Evolutionary conservation across 2,113 vertebrate genomes (phyloP), one percentile per base, ranked within the genome.

Genomic region (Dascyllus trimaculatus): DNA sequence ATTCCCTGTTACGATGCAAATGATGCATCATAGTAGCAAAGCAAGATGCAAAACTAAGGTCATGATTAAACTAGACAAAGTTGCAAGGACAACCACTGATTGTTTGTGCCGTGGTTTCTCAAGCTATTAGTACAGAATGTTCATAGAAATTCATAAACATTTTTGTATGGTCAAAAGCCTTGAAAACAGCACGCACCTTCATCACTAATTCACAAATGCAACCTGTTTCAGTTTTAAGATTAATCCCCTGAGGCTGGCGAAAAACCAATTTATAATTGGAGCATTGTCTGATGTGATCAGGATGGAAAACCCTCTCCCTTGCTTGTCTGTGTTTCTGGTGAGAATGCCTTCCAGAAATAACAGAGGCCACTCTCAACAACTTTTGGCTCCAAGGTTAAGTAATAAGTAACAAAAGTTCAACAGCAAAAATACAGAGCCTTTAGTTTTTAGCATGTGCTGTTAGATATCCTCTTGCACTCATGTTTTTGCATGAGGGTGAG

Each of bases 221-320:
- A 57, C 58, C 3, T 17, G 53, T 49, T 63, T 56, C 13, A 70
- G 45, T 13, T 25, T 22, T 40, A 49, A 26, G 32, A 45, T 24
- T 15, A 60, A 67, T 60, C 29, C 38, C 75, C 19, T 3, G 1
- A 52, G 63, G 22, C 53, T 26, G 62, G 70, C 26, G 62, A 46
- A 58, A 53, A 53, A 19, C n/a, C 48, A 21, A 62, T 62, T 81
- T 78, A 46, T 66, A 71, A 62, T 14, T 72, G 21, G 51, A 56
- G 22, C 21, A n/a, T 72, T 66, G 63, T 78, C 26, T 73, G 70
- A 81, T 72, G 70, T 58, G 57, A 54, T 80, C 60, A 26, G 35
- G 76, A 35, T 53, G 54, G 21, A 59, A 80, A 72, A 60, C 40
- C 40, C 57, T 48, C 22, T 43, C 57, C 32, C 9, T 57, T n/a